Conservation (phyloP, 2,797 vertebrate species). For the Buceros bicornis region DNA sequence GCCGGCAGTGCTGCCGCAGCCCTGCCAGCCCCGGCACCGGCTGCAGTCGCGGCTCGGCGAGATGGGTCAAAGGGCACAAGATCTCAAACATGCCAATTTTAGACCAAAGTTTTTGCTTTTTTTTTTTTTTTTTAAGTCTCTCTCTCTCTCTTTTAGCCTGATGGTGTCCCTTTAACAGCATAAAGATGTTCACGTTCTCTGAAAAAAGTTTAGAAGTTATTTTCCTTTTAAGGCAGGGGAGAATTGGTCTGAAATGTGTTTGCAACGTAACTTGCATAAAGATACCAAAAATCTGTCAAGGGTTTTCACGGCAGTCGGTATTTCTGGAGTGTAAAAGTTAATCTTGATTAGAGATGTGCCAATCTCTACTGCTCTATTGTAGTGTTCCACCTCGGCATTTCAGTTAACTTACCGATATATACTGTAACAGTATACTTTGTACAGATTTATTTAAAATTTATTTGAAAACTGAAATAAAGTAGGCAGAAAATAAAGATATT, state of each 20-base stretch:
- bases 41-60: background rate
- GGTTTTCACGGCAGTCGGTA: conserved; percentile 71
- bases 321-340: conserved; percentile 83
- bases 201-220: conserved; percentile 51
- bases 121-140: background rate
- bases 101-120: conserved; percentile 5
- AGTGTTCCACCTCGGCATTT: conserved; percentile 83
- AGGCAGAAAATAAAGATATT: conserved; percentile 86
- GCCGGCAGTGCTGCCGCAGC: no score
- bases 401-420: conserved; percentile 82
- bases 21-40: background rate
- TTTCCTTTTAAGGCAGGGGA: conserved; percentile 64
- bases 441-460: conserved; percentile 85
- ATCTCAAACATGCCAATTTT: background rate
- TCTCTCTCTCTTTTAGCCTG: conserved; percentile 59
- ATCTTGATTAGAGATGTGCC: conserved; percentile 85
- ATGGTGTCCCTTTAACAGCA: conserved; percentile 69
- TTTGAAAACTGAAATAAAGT: conserved; percentile 86
- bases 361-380: conserved; percentile 84
- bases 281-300: conserved; percentile 74
- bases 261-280: conserved; percentile 77
- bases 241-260: conserved; percentile 75
- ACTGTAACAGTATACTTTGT: conserved; percentile 87
- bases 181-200: conserved; percentile 69
- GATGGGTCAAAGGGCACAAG: background rate